phyloP scores from a whole-genome alignment of 2,797 vertebrate species.

The Melanotaenia pygmaea region DNA sequence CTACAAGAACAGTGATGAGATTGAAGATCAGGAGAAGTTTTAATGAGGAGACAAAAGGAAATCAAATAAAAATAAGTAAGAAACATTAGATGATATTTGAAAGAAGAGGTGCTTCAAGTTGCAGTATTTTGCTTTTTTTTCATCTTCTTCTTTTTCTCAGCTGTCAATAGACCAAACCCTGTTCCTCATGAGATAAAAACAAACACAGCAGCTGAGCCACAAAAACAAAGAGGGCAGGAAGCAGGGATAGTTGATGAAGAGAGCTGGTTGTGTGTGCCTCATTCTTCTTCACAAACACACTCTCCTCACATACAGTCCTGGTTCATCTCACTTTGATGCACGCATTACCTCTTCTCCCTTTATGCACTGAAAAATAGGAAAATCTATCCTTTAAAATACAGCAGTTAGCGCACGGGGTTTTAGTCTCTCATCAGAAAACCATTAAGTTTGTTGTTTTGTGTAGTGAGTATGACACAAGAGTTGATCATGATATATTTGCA shows the following conservation, averaged over 20 bases:
- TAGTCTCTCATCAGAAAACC: constrained; percentile 52
- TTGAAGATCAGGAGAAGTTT: neutral
- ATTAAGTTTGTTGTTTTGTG: constrained; percentile 1
- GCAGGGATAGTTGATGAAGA: constrained; percentile 23
- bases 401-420: constrained; percentile 25
- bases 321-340: constrained; percentile 29
- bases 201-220: constrained; percentile 45
- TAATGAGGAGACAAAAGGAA: neutral
- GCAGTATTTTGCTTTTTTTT: neutral
- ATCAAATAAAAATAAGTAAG: neutral
- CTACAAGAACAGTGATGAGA: constrained; percentile 17
- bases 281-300: neutral
- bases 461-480: neutral
- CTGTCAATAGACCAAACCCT: constrained; percentile 10
- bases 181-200: constrained; percentile 24
- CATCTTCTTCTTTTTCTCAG: constrained; percentile 2
- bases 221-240: constrained; percentile 64
- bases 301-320: constrained; percentile 2
- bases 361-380: constrained; percentile 20
- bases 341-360: constrained; percentile 36
- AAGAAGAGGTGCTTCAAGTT: constrained; percentile 21
- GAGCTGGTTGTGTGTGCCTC: constrained; percentile 17
- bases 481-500: neutral
- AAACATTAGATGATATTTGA: constrained; percentile 9
- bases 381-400: neutral